Evolutionary conservation across 2,113 vertebrate species (phyloP).

Genomic region (Poecile atricapillus): DNA sequence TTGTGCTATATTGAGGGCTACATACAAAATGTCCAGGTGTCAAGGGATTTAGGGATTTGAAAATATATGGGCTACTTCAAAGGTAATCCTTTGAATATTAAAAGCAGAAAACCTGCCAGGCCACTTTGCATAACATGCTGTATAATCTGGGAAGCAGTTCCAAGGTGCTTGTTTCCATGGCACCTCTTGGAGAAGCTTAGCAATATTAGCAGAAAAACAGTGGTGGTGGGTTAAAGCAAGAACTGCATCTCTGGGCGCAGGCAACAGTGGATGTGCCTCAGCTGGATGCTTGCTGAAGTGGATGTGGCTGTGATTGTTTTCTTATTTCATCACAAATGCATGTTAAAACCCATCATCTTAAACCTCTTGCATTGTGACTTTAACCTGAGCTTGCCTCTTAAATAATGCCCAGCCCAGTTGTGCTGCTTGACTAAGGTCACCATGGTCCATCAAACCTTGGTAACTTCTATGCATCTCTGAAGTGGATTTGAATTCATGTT

Average conservation of each 20-base stretch:
- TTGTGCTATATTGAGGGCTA: background rate
- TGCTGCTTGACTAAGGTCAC: background rate
- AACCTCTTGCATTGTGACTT: background rate
- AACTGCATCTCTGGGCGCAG: background rate
- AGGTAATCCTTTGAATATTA: conserved; percentile 8
- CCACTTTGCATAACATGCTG: background rate
- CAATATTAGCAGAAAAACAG: background rate
- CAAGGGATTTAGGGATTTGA: conserved; percentile 5
- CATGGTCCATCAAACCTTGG: background rate
- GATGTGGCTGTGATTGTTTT: background rate
- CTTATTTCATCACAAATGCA: background rate
- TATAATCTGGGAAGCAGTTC: background rate
- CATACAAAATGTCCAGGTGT: background rate
- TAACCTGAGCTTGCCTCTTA: background rate
- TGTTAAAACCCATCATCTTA: background rate
- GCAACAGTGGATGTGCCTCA: background rate
- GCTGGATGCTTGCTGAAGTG: background rate
- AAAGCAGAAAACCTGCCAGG: background rate
- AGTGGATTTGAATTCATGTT: background rate
- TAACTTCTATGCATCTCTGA: background rate
- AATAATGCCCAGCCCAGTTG: background rate
- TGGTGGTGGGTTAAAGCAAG: background rate
- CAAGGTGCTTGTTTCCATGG: conserved; percentile 51
- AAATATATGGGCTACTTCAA: background rate
- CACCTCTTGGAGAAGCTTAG: background rate